Evolutionary conservation across 2,888 invertebrate genomes (phyloP).

Genomic region (Amiota mariae): DNA sequence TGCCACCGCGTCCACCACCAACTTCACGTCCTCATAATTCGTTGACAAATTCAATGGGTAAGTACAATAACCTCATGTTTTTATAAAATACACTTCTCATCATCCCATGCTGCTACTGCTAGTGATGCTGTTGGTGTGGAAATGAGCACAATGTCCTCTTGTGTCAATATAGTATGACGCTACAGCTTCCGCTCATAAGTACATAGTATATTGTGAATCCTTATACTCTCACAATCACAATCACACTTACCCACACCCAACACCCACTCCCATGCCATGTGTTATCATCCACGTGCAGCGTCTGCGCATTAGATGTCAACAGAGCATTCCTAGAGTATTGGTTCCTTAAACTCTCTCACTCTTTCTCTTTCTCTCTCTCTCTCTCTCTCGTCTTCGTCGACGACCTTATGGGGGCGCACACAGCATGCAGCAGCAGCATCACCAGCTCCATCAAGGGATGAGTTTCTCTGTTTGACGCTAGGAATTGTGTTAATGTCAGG

Average conservation of each 20-base stretch:
- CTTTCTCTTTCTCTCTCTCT: slow-evolving; percentile 14
- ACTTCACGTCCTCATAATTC: slow-evolving; percentile 65
- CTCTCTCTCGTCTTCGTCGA: background rate
- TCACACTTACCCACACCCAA: background rate
- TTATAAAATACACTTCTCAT: too few species aligned
- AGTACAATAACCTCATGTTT: slow-evolving; percentile 31
- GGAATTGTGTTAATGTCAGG: slow-evolving; percentile 60
- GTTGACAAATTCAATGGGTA: slow-evolving; percentile 59
- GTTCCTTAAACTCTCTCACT: background rate
- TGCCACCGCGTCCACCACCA: slow-evolving; percentile 73
- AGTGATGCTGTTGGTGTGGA: background rate
- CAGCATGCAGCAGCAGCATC: slow-evolving; percentile 16
- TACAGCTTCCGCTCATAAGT: slow-evolving; percentile 18
- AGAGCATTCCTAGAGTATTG: slow-evolving; percentile 4
- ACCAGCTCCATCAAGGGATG: slow-evolving; percentile 12
- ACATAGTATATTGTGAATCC: background rate
- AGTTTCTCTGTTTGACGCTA: slow-evolving; percentile 36
- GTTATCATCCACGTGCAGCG: slow-evolving; percentile 11
- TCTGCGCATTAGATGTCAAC: slow-evolving; percentile 21
- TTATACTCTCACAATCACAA: too few species aligned
- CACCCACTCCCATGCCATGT: slow-evolving; percentile 1
- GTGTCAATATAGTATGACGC: background rate
- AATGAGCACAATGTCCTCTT: slow-evolving; percentile 25
- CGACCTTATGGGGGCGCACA: slow-evolving; percentile 7
- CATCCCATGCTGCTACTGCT: too few species aligned